Base-by-base conservation (phyloP, 35 echinoderm and acorn worm species). In the Eucidaris tribuloides region DNA sequence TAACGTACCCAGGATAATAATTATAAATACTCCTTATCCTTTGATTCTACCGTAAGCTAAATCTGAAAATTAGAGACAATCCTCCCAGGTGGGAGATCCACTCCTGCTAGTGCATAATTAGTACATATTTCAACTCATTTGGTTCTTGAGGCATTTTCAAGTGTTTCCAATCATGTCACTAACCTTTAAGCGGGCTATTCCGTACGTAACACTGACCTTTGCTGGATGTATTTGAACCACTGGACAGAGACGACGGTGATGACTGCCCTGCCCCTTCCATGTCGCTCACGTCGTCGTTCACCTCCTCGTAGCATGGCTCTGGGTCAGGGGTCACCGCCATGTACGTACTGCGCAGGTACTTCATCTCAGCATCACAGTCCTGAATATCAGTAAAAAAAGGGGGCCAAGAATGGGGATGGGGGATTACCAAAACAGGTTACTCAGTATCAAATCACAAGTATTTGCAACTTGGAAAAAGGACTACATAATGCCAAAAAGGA, bases 291-390 rank as follows among this genome's bases (percentile, higher is more conserved):
- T 36, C 24, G 37, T 74, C 68, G 24, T 33, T 22, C 2, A 74
- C 68, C 40, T 44, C 44, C 68, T 74, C 68, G 11, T 74, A 74
- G 40, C 68, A 44, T 2, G 68, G 68, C 68, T 74, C 68, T n/a
- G 7, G 37, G 9, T 74, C 34, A 25, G 68, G 5, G 20, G 15
- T 9, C 35, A 4, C 37, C 44, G 68, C 29, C 0, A 74, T 33
- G 35, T 74, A 40, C 41, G 38, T 74, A 24, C 35, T 42, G 9
- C 68, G 13, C 29, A 74, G 68, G 37, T 74, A 74, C 37, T 74
- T 38, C 82, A 84, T 84, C 42, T 84, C 82, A 18, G 82, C 82
- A 32, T 84, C 82, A 84, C 82, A 84, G 29, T 84, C 82, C 82
- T 84, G 27, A 20, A 27, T 62, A 27, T 3, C 58, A 33, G 45